phyloP scores from a whole-genome alignment of 1,140 invertebrate genomes.

The Cotesia glomerata region DNA sequence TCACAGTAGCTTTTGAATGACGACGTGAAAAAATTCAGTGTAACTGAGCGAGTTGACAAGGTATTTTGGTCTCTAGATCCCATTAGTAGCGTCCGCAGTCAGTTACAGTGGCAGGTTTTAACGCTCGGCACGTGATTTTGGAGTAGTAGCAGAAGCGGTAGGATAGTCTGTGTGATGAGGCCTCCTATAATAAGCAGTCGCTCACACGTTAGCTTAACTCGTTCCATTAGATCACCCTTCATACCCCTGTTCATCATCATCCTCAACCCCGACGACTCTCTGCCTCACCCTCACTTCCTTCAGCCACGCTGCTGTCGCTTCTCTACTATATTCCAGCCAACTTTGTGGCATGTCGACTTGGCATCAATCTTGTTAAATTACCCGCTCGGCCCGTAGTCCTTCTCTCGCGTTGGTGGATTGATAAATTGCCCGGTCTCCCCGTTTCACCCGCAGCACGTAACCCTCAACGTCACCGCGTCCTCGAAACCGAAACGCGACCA shows the following conservation, averaged over 20 bases:
- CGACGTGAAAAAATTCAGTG: neutral
- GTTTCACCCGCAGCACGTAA: constrained; percentile 52
- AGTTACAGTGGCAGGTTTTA: constrained; percentile 34
- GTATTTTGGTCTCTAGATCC: constrained; percentile 5
- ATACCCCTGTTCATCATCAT: constrained; percentile 24
- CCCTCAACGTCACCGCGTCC: constrained; percentile 47
- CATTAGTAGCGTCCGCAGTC: constrained; percentile 29
- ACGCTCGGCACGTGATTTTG: constrained; percentile 47
- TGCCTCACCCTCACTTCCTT: constrained; percentile 12
- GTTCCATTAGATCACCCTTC: constrained; percentile 10
- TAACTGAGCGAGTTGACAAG: constrained; percentile 13
- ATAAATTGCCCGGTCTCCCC: constrained; percentile 59
- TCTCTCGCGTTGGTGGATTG: constrained; percentile 48
- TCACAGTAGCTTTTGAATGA: neutral
- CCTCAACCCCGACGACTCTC: constrained; percentile 25
- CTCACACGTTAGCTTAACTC: constrained; percentile 46
- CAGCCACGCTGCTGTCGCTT: constrained; percentile 1
- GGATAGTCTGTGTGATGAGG: constrained; percentile 49
- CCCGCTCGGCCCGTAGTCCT: constrained; percentile 58
- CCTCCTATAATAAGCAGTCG: constrained; percentile 55
- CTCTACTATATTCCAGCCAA: constrained; percentile 38
- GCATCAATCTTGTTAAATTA: constrained; percentile 64
- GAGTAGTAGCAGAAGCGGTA: neutral
- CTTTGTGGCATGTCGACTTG: constrained; percentile 58
- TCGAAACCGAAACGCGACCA: constrained; percentile 47